Evolutionary conservation across 2,113 vertebrate species (phyloP), one percentile per base, ranked within the genome.

Genomic region (Neomonachus schauinslandi): DNA sequence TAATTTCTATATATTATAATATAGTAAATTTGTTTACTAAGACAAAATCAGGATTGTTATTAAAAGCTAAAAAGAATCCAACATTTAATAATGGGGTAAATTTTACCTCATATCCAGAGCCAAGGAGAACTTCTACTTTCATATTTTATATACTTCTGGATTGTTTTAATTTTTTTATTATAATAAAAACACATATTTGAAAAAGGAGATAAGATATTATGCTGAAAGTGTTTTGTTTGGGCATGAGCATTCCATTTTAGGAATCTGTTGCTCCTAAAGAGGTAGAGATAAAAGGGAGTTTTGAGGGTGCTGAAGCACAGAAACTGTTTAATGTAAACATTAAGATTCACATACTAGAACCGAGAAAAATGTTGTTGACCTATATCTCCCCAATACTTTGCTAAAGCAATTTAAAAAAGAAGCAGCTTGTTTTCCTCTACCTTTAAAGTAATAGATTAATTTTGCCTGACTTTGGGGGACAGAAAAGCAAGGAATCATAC

Each of bases 41-140:
- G 96, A 89, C 46, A 67, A 69, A 14, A 90, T n/a, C 14, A 33
- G 21, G 1, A 10, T 86, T 61, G 94, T 85, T 79, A 67, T 49
- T 87, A 84, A 94, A 95, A 87, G 61, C 79, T 61, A 82, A 89
- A 94, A 93, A 61, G 24, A 94, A 83, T 83, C 18, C 46, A 79
- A 22, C 15, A 69, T 59, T 85, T 85, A 84, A 59, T 96, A 92
- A 84, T 28, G 26, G 51, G 87, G 31, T 49, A 69, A 81, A 88
- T 88, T 53, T 74, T 63, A 88, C 21, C n/a, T 42, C 39, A 74
- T 57, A 19, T 39, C 21, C 39, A 89, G 46, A 89, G 4, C 5
- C 46, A 33, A 22, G 4, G 2, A 88, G 7, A 22, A 57, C 13
- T 49, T 51, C 86, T 39, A 36, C 28, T 74, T 92, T 81, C 69